These are phyloP conservation scores for Andrena camellia DNA, from an alignment of 2,888 invertebrate genomes.

Conservation along the genomic window DNA sequence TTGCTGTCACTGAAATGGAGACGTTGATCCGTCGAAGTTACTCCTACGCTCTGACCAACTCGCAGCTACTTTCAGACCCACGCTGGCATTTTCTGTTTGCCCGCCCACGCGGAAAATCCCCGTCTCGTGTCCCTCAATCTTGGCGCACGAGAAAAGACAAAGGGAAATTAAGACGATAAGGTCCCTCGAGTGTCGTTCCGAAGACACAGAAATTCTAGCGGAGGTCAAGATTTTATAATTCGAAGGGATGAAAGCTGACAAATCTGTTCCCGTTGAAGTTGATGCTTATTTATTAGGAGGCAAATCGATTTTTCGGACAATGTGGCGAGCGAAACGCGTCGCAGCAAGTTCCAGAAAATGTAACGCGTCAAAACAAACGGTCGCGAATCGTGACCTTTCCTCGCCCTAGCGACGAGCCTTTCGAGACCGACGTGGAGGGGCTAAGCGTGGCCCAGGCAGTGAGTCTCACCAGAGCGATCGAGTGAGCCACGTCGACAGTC, in stretches of 20 bases:
- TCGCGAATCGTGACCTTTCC: no score
- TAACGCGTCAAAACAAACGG: no score
- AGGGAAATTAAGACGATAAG: not conserved
- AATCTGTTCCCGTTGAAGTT: not conserved
- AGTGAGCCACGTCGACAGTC: no score
- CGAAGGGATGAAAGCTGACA: not conserved
- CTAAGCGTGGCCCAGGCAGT: no score
- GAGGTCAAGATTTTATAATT: not conserved
- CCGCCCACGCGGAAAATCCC: slow-evolving; percentile 5
- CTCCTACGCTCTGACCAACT: slow-evolving; percentile 5
- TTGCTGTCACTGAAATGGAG: slow-evolving; percentile 54
- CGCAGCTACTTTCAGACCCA: slow-evolving; percentile 36
- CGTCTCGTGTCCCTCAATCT: not conserved
- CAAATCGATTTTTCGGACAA: no score
- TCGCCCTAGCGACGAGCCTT: no score
- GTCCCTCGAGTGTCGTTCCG: not conserved
- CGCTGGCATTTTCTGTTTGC: slow-evolving; percentile 8
- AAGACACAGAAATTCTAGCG: not conserved
- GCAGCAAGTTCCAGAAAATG: no score
- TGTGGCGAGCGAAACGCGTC: no score
- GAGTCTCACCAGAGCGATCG: no score
- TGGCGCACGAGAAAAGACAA: not conserved
- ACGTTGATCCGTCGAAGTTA: slow-evolving; percentile 59
- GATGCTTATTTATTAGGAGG: no score
- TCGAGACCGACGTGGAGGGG: no score